A percentile compares a stretch with the other conserved stretches of the same genome.
phyloP scores from a whole-genome alignment of 2,888 invertebrate genomes.

The Microctonus hyperodae region DNA sequence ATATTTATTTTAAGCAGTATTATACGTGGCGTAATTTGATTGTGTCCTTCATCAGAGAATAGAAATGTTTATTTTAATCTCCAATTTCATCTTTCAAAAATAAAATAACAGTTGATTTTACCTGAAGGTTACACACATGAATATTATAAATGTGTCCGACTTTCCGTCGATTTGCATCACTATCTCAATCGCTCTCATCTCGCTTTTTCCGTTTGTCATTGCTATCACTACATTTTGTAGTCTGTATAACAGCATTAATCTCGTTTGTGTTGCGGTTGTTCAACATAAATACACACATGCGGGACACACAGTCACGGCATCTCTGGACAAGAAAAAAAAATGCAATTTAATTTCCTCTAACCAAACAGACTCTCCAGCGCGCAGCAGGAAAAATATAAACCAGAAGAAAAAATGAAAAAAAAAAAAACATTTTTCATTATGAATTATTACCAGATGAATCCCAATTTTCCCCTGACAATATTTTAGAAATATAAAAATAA shows the following conservation, averaged over 20 bases:
- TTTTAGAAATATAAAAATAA: neutral
- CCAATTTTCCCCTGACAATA: neutral
- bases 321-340: conserved; percentile 5
- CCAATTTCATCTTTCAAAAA: neutral
- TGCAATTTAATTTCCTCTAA: conserved; percentile 32
- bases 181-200: conserved; percentile 21
- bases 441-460: neutral
- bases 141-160: conserved; percentile 34
- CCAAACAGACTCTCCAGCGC: conserved; percentile 12
- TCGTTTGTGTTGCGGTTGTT: neutral
- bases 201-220: conserved; percentile 8
- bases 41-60: neutral
- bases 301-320: neutral
- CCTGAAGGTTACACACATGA: no score
- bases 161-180: conserved; percentile 36
- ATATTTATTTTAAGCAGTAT: no score
- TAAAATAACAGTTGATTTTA: no score
- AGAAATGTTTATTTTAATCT: neutral
- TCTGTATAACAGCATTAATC: conserved; percentile 21
- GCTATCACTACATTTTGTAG: neutral
- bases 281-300: neutral
- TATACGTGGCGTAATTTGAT: neutral
- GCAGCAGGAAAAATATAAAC: neutral
- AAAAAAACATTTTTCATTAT: neutral
- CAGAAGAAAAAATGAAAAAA: neutral